phyloP scores from a whole-genome alignment of 2,113 vertebrate genomes.

The Puntigrus tetrazona region DNA sequence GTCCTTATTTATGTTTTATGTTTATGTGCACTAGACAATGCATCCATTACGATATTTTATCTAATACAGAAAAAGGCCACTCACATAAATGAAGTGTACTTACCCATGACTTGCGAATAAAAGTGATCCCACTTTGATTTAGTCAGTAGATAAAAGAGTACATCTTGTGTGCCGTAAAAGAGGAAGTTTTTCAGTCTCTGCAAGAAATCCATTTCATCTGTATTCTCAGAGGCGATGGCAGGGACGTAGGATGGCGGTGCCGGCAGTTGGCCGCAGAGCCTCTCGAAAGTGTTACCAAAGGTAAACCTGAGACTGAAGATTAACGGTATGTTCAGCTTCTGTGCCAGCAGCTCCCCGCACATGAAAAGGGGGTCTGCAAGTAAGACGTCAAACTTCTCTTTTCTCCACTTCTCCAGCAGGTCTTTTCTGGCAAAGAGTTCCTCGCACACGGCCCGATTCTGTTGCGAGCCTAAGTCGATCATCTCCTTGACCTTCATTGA shows the following conservation, averaged over 20 bases:
- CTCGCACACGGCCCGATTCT: neutral
- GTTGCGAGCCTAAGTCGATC: conserved; percentile 12
- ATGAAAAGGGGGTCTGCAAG: conserved; percentile 63
- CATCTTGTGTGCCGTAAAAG: conserved; percentile 50
- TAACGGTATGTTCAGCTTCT: conserved; percentile 67
- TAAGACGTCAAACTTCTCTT: conserved; percentile 48
- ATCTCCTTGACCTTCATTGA: conserved; percentile 47
- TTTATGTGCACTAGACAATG: neutral
- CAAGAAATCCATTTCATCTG: conserved; percentile 70
- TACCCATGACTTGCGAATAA: conserved; percentile 62
- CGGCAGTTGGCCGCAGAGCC: conserved; percentile 65
- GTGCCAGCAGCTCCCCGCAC: conserved; percentile 68
- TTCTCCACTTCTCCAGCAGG: conserved; percentile 70
- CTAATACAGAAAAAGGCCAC: neutral
- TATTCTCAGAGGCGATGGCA: neutral
- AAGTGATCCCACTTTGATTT: conserved; percentile 49
- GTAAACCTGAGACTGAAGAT: conserved; percentile 65
- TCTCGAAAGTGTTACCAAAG: conserved; percentile 59
- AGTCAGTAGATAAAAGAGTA: conserved; percentile 31
- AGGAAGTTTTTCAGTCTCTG: conserved; percentile 68
- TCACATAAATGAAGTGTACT: conserved; percentile 32
- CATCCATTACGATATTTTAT: neutral
- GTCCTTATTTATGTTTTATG: too few species aligned
- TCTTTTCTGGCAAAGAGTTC: conserved; percentile 53
- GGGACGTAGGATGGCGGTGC: conserved; percentile 72